Percentiles rank a stretch among this genome's conserved stretches.
phyloP scores from a whole-genome alignment of 1,140 invertebrate genomes.

The Papilio polytes region DNA sequence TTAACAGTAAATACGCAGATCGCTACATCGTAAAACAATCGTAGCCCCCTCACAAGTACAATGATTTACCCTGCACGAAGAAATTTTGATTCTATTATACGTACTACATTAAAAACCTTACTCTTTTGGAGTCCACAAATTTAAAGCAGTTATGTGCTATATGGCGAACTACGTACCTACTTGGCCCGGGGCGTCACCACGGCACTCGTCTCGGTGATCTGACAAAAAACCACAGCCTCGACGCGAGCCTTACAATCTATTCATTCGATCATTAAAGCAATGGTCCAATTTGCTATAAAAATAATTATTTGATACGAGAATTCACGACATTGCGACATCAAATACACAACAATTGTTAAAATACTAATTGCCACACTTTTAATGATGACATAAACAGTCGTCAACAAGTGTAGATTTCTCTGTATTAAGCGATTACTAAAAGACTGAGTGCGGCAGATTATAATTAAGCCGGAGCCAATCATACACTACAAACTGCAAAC shows the following conservation, averaged over 20 bases:
- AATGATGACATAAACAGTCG: background rate
- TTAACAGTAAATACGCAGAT: conserved; percentile 53
- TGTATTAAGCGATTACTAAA: background rate
- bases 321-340: conserved; percentile 31
- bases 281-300: conserved; percentile 37
- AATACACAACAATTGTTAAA: background rate
- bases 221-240: background rate
- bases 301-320: conserved; percentile 38
- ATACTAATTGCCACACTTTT: background rate
- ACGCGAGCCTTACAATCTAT: conserved; percentile 23
- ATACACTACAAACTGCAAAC: background rate
- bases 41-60: conserved; percentile 48
- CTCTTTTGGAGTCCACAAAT: conserved; percentile 51
- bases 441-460: background rate
- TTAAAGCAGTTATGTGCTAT: conserved; percentile 58
- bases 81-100: conserved; percentile 77
- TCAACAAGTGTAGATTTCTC: background rate
- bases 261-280: conserved; percentile 27
- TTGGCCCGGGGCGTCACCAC: background rate
- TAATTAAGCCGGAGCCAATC: background rate
- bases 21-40: conserved; percentile 51
- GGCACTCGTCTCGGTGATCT: background rate
- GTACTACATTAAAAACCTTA: conserved; percentile 59
- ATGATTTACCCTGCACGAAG: conserved; percentile 79
- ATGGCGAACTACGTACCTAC: conserved; percentile 43